These are phyloP conservation scores for Drosophila eohydei DNA, from an alignment of 2,888 invertebrate genomes.

Conservation along the genomic window DNA sequence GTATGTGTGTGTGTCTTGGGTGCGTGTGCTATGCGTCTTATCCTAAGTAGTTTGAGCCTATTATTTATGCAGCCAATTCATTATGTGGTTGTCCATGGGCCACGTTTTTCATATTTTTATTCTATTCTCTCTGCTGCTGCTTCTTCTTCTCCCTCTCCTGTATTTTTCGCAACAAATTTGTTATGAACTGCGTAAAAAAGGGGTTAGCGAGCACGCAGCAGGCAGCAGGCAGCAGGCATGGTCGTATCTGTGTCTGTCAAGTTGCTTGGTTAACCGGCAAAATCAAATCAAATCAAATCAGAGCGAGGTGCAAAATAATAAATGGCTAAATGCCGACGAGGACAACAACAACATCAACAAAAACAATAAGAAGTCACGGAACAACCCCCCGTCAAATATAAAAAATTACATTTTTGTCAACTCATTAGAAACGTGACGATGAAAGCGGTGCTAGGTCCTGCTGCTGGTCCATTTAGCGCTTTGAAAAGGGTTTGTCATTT, in stretches of 20 bases:
- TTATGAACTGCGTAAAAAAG: constrained; percentile 30
- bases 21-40: constrained; percentile 56
- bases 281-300: constrained; percentile 58
- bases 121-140: constrained; percentile 17
- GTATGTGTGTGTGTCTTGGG: constrained; percentile 38
- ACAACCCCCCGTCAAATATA: constrained; percentile 48
- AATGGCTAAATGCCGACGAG: constrained; percentile 46
- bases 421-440: constrained; percentile 63
- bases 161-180: constrained; percentile 48
- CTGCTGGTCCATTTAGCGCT: constrained; percentile 34
- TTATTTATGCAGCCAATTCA: constrained; percentile 77
- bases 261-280: constrained; percentile 42
- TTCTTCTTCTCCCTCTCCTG: background rate
- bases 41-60: constrained; percentile 70
- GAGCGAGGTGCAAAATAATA: constrained; percentile 58
- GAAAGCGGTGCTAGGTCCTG: constrained; percentile 18
- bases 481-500: constrained; percentile 65
- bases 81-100: constrained; percentile 65
- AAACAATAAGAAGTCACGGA: constrained; percentile 13
- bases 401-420: constrained; percentile 66
- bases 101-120: constrained; percentile 39
- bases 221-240: background rate
- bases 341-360: constrained; percentile 22
- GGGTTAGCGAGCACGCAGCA: constrained; percentile 31
- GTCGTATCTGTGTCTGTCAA: constrained; percentile 30